Evolutionary conservation across 2,888 invertebrate species (phyloP).

Genomic region (Caenorhabditis auriculariae): DNA sequence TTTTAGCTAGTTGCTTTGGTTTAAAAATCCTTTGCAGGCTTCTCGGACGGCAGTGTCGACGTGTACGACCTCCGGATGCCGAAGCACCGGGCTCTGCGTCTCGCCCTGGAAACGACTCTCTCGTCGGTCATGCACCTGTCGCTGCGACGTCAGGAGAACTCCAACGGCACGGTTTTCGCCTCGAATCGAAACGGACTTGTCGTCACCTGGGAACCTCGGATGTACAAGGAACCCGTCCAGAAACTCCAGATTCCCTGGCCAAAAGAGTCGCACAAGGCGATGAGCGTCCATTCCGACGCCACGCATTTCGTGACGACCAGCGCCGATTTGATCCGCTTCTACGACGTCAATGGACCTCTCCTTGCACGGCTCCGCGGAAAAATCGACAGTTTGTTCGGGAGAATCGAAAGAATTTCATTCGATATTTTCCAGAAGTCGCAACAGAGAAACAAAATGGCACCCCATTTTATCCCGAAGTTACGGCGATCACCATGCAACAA

Average conservation of each 20-base stretch:
- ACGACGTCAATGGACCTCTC: too few species aligned
- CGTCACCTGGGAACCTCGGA: conserved; percentile 68
- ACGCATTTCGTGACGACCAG: conserved; percentile 16
- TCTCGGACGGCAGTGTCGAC: conserved; percentile 18
- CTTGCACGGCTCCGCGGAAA: too few species aligned
- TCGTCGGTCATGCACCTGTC: conserved; percentile 13
- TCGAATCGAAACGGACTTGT: conserved; percentile 77
- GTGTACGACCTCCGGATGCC: conserved; percentile 12
- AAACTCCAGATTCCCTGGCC: conserved; percentile 8
- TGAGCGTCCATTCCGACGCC: conserved; percentile 21
- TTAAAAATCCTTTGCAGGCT: conserved; percentile 1
- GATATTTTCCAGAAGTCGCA: too few species aligned
- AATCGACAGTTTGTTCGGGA: too few species aligned
- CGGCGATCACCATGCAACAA: conserved; percentile 29
- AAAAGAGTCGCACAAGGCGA: conserved; percentile 2
- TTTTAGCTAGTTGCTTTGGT: not conserved
- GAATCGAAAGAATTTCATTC: too few species aligned
- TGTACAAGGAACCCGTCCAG: conserved; percentile 56
- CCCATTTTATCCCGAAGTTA: conserved; percentile 16
- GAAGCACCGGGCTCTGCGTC: conserved; percentile 3
- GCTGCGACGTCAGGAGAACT: conserved; percentile 10
- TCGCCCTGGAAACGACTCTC: conserved; percentile 2
- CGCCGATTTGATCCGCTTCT: too few species aligned
- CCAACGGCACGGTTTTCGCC: conserved; percentile 33
- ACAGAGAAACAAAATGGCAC: too few species aligned